These are phyloP conservation scores for Cirrhinus mrigala DNA, from an alignment of 2,797 vertebrate genomes.

Conservation along the genomic window DNA sequence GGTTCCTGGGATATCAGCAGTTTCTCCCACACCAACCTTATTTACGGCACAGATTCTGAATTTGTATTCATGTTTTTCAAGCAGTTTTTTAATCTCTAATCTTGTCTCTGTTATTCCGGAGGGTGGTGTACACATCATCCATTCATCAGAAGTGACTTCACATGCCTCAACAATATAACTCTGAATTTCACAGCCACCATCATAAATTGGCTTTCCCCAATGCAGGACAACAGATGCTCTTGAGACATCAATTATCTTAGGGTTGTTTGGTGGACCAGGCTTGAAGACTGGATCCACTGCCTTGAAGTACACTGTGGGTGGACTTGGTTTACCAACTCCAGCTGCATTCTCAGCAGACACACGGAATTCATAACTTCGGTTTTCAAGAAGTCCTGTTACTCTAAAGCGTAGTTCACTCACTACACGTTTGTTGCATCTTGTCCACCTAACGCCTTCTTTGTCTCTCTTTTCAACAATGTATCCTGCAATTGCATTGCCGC, in stretches of 20 bases:
- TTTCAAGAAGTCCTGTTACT: conserved; percentile 93
- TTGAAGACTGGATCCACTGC: conserved; percentile 96
- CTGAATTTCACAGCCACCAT: conserved; percentile 96
- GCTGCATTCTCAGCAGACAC: conserved; percentile 96
- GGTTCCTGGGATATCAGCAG: conserved; percentile 90
- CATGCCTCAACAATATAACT: conserved; percentile 95
- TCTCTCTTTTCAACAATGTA: conserved; percentile 97
- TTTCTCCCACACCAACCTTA: conserved; percentile 95
- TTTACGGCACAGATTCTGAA: conserved; percentile 97
- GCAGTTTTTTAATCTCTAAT: conserved; percentile 89
- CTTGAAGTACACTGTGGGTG: conserved; percentile 88
- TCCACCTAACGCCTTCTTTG: conserved; percentile 96
- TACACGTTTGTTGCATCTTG: conserved; percentile 93
- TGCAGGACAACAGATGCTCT: conserved; percentile 92
- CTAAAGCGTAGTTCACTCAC: conserved; percentile 93
- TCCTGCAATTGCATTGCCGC: conserved; percentile 92
- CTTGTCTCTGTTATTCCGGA: conserved; percentile 90
- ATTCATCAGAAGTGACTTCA: conserved; percentile 87
- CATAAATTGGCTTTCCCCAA: conserved; percentile 98
- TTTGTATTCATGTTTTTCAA: conserved; percentile 96
- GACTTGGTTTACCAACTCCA: conserved; percentile 91
- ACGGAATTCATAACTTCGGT: conserved; percentile 95
- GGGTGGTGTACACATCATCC: conserved; percentile 93
- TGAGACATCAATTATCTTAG: conserved; percentile 90
- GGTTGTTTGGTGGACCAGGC: conserved; percentile 96